Evolutionary conservation across 2,888 invertebrate species (phyloP), one percentile per base, ranked within the genome.

Genomic region (Nomada goodeniana): DNA sequence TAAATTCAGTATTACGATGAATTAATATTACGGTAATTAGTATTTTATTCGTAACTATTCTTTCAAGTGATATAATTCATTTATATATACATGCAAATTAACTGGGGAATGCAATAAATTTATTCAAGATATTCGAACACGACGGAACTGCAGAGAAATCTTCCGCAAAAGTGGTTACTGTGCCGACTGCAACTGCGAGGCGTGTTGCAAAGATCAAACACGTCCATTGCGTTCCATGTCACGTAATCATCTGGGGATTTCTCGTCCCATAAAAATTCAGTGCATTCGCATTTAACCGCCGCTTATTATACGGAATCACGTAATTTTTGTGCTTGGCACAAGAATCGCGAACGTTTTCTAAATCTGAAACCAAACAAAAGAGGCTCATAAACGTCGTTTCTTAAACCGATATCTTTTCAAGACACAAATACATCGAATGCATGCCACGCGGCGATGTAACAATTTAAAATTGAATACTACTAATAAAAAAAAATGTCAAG

Each of bases 171-270:
- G 11, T 67, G 50, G 42, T 57, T 60, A 57, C 44, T 60, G 44
- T 65, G 26, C 29, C 47, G 44, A 47, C 67, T 65, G 79, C 60
- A 20, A 57, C 20, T 53, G 60, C 36, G 36, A 36, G 36, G 36
- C 42, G 20, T 53, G 44, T 63, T 55, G 20, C 13, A 57, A 79
- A 80, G 67, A 67, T 68, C 79, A 63, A 71, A 67, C 23, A 70
- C 61, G 70, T 52, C 47, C 78, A 29, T 70, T 77, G 53, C 61
- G 55, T 67, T 71, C 42, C 71, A 13, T 2, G 55, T 80, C 79
- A 67, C 80, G 79, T 80, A 80, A 79, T 67, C 29, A 23, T 61
- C 61, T 9, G 52, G 52, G 9, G 67, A 2, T 61, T 59, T 53
- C 67, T 73, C 11, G 26, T n/a, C 36, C 26, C 23, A 15, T 18